A percentile compares a stretch with the other conserved stretches of the same genome.
phyloP scores from a whole-genome alignment of 2,888 invertebrate genomes.

The Agriopis marginaria region DNA sequence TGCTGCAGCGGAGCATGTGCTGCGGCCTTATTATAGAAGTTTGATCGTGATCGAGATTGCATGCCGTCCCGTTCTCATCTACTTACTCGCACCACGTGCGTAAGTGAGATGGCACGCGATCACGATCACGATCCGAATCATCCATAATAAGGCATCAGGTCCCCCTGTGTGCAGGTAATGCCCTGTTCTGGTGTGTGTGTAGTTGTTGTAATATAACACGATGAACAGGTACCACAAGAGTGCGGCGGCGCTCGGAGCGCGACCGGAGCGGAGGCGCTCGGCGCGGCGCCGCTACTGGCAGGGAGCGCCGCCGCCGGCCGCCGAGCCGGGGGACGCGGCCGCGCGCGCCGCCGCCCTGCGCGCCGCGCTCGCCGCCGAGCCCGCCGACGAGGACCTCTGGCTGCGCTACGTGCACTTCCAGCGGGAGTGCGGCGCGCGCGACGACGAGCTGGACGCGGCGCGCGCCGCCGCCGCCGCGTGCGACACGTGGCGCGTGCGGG shows the following conservation, averaged over 20 bases:
- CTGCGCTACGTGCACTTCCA: slow-evolving; percentile 53
- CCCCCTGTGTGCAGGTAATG: too few species aligned
- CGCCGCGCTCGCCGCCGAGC: slow-evolving; percentile 57
- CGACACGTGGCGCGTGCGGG: slow-evolving; percentile 38
- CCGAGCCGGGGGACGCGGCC: slow-evolving; percentile 19
- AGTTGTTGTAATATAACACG: too few species aligned
- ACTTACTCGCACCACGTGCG: too few species aligned
- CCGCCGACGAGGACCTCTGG: slow-evolving; percentile 65
- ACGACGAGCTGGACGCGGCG: slow-evolving; percentile 47
- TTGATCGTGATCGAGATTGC: too few species aligned
- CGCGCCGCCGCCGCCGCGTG: slow-evolving; percentile 35
- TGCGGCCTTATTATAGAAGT: too few species aligned
- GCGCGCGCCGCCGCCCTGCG: slow-evolving; percentile 45
- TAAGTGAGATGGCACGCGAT: too few species aligned
- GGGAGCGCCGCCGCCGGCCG: slow-evolving; percentile 30
- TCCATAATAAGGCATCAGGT: too few species aligned
- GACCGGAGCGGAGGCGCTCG: slow-evolving; percentile 12
- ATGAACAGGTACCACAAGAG: slow-evolving; percentile 26
- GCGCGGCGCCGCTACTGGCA: slow-evolving; percentile 34
- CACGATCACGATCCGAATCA: too few species aligned
- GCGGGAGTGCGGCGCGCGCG: slow-evolving; percentile 51
- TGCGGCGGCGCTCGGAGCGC: slow-evolving; percentile 25
- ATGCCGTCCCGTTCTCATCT: too few species aligned
- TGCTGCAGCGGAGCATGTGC: too few species aligned
- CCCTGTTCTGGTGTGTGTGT: too few species aligned